These are phyloP conservation scores for Beroe forskalii DNA, from an alignment of 37 sponge, comb jelly and placozoan genomes.

Conservation along the genomic window DNA sequence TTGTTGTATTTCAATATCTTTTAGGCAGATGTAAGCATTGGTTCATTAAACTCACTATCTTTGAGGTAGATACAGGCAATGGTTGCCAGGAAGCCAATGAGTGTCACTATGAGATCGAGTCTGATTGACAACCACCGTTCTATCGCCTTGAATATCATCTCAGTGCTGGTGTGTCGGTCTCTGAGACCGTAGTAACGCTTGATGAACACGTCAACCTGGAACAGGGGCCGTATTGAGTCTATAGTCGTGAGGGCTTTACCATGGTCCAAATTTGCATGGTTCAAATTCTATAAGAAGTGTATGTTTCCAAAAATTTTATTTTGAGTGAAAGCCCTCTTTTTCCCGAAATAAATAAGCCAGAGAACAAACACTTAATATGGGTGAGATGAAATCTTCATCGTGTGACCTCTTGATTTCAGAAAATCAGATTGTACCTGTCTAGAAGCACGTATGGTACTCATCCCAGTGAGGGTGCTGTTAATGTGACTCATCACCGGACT, in stretches of 20 bases:
- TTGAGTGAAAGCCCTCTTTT: too few relatives aligned
- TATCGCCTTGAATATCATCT: conserved; percentile 37
- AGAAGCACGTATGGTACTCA: conserved; percentile 53
- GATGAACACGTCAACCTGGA: not conserved
- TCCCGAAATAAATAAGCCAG: too few relatives aligned
- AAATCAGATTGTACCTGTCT: conserved; percentile 44
- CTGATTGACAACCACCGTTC: conserved; percentile 43
- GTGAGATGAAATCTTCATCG: too few relatives aligned
- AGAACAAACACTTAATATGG: too few relatives aligned
- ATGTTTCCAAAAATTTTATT: too few relatives aligned
- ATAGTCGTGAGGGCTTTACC: too few relatives aligned
- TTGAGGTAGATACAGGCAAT: conserved; percentile 20
- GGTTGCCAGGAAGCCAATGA: conserved; percentile 36
- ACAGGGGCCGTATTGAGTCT: too few relatives aligned
- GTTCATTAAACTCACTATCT: not conserved
- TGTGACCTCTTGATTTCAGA: too few relatives aligned
- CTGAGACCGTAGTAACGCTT: conserved; percentile 2
- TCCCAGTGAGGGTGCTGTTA: not conserved
- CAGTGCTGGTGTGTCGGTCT: conserved; percentile 60
- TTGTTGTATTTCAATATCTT: too few relatives aligned
- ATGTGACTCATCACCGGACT: conserved; percentile 64
- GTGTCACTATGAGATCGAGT: conserved; percentile 7
- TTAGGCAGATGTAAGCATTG: too few relatives aligned
- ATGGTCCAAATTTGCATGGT: too few relatives aligned
- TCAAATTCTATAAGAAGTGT: too few relatives aligned